These are phyloP conservation scores for Istiophorus platypterus DNA, from an alignment of 2,113 vertebrate species.

Conservation along the genomic window DNA sequence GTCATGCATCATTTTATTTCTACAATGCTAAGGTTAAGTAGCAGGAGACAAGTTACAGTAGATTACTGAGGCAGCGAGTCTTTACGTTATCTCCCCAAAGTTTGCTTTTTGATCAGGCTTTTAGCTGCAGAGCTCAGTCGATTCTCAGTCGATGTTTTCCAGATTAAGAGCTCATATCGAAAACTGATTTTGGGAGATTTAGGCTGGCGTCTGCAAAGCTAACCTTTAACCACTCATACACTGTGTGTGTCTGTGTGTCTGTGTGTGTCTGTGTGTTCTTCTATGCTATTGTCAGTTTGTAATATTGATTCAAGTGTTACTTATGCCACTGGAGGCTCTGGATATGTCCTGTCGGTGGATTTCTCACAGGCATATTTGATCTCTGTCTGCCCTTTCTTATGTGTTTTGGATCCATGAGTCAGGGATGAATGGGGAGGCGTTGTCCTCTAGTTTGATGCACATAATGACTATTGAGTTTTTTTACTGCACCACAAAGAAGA, in stretches of 20 bases:
- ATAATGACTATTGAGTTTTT: constrained; percentile 40
- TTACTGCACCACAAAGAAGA: constrained; percentile 40
- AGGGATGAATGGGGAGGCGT: constrained; percentile 29
- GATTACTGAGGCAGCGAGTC: neutral
- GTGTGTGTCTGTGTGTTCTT: neutral
- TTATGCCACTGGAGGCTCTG: constrained; percentile 25
- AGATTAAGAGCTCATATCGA: neutral
- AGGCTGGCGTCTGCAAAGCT: constrained; percentile 12
- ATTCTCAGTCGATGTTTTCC: constrained; percentile 12
- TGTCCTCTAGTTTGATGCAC: constrained; percentile 43
- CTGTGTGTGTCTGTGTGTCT: neutral
- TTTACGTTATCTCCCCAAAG: neutral
- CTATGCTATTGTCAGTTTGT: constrained; percentile 3
- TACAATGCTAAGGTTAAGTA: neutral
- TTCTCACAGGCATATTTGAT: constrained; percentile 74
- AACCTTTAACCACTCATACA: constrained; percentile 15
- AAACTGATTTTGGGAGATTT: constrained; percentile 21
- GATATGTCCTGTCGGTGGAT: constrained; percentile 47
- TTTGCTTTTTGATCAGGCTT: neutral
- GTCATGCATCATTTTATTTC: neutral
- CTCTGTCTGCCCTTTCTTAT: constrained; percentile 57
- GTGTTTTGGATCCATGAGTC: constrained; percentile 67
- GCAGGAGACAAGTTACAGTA: neutral
- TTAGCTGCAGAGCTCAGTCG: constrained; percentile 9
- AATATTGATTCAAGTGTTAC: constrained; percentile 13